phyloP scores from a whole-genome alignment of 2,888 invertebrate genomes.

The Lacanobia oleracea region DNA sequence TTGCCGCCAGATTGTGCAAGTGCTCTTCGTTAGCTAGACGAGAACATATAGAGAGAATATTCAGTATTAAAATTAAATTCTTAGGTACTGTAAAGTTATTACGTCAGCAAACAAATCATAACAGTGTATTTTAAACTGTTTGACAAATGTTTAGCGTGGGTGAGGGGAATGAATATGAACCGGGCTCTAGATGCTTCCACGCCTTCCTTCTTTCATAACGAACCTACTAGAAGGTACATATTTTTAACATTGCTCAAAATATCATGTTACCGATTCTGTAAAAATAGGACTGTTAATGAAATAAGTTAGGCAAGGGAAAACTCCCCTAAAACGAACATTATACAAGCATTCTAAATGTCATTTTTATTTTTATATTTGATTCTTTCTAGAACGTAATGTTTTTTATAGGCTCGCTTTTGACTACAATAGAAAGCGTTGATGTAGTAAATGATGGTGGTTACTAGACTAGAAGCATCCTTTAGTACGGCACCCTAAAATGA shows the following conservation, averaged over 20 bases:
- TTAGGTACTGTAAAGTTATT: not conserved
- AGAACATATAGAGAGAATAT: no score
- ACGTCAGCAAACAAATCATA: not conserved
- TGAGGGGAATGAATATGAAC: not conserved
- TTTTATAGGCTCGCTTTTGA: no score
- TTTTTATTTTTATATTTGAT: no score
- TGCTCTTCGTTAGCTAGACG: no score
- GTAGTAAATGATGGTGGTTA: no score
- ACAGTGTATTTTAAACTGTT: conserved; percentile 1
- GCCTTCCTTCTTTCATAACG: not conserved
- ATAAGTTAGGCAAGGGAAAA: not conserved
- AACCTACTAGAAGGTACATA: no score
- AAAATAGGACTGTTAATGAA: not conserved
- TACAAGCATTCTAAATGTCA: not conserved
- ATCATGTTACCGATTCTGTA: no score
- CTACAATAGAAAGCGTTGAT: not conserved
- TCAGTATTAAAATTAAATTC: not conserved
- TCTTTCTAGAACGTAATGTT: not conserved
- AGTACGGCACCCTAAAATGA: no score
- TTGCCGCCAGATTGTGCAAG: no score
- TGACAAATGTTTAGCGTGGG: not conserved
- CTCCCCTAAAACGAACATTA: not conserved
- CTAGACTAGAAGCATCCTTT: no score
- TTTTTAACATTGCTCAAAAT: no score
- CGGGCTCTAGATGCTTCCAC: not conserved